A percentile compares a stretch with the other conserved stretches of the same genome.
These are phyloP conservation scores for Odobenus rosmarus DNA, from an alignment of 2,113 vertebrate species.

Conservation along the genomic window DNA sequence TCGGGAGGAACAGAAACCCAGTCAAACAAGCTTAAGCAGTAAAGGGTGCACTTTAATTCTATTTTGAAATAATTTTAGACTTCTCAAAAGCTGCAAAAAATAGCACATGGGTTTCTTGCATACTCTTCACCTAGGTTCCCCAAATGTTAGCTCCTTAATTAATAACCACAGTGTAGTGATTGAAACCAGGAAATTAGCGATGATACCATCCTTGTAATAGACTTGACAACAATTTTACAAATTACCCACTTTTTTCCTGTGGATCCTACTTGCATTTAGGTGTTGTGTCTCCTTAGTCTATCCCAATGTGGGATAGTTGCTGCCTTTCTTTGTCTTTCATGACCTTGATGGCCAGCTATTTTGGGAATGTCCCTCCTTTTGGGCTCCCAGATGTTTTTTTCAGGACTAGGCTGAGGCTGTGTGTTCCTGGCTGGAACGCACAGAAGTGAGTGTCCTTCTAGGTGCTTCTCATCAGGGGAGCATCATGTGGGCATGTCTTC, in stretches of 20 bases:
- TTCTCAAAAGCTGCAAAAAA: constrained; percentile 19
- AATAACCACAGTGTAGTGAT: neutral
- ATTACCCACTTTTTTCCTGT: neutral
- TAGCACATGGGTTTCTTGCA: neutral
- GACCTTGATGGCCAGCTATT: neutral
- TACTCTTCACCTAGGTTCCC: neutral
- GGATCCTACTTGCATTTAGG: neutral
- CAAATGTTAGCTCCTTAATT: neutral
- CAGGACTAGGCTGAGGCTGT: neutral
- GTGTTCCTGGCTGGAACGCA: neutral
- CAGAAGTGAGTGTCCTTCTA: neutral
- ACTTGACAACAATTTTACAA: neutral
- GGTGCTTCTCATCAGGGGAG: neutral
- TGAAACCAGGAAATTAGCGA: neutral
- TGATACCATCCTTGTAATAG: accelerated
- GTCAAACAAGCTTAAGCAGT: neutral
- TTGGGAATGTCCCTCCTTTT: neutral
- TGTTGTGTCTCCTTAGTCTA: neutral
- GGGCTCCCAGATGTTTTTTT: neutral
- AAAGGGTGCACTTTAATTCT: neutral
- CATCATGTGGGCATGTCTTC: accelerated
- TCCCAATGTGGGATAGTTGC: neutral
- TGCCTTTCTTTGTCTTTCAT: neutral
- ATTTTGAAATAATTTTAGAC: constrained; percentile 45
- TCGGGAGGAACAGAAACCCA: neutral